Evolutionary conservation across 2,113 vertebrate species (phyloP).

Genomic region (Arenaria interpres): DNA sequence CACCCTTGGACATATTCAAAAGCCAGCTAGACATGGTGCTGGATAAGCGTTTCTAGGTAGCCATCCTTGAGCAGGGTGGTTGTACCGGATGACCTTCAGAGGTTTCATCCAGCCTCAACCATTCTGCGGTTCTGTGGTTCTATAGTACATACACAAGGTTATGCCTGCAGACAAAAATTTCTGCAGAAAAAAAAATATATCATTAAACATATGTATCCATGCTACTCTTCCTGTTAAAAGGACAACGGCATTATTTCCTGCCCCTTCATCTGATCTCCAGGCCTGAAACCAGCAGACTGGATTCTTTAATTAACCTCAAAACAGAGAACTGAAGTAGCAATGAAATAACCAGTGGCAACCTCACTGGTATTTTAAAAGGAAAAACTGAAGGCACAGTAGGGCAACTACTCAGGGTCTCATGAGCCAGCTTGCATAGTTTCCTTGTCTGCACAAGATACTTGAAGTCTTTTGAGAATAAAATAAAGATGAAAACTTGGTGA

Average conservation of each 20-base stretch:
- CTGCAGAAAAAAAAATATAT: background rate
- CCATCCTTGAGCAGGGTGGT: background rate
- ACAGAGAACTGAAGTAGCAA: background rate
- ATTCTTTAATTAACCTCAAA: background rate
- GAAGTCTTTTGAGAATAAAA: background rate
- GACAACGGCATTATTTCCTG: background rate
- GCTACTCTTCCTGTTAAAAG: background rate
- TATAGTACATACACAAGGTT: background rate
- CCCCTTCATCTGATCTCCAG: background rate
- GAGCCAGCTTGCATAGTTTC: background rate
- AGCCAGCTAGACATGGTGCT: background rate
- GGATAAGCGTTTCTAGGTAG: background rate
- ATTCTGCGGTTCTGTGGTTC: background rate
- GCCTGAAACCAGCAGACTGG: background rate
- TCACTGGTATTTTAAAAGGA: background rate
- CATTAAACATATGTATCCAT: background rate
- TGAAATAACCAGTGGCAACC: background rate
- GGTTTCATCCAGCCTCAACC: background rate
- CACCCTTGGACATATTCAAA: background rate
- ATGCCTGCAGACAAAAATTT: background rate
- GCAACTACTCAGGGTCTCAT: background rate
- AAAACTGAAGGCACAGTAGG: background rate
- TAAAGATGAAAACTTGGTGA: background rate
- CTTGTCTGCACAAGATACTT: background rate
- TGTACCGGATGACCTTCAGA: background rate